Evolutionary conservation across 2,888 invertebrate species (phyloP).

Genomic region (Callosobruchus maculatus): DNA sequence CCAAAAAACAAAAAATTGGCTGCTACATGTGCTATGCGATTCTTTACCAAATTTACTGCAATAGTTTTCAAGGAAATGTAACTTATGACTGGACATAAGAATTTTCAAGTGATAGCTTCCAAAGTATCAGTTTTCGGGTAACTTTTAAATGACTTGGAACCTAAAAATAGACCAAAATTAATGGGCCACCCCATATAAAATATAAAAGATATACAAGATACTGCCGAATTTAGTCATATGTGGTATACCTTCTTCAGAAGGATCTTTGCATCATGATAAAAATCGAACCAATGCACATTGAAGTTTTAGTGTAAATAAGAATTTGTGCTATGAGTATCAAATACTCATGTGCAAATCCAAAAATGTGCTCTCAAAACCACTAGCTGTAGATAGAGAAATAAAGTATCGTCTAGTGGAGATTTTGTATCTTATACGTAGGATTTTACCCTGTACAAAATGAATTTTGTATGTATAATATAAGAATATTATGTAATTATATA

Average conservation of each 20-base stretch:
- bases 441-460: background rate
- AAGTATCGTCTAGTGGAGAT: background rate
- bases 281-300: background rate
- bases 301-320: background rate
- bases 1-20: too few relatives aligned
- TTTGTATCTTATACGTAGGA: background rate
- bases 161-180: too few relatives aligned
- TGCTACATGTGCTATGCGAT: too few relatives aligned
- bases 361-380: background rate
- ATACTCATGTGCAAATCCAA: background rate
- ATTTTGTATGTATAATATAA: background rate
- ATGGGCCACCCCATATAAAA: too few relatives aligned
- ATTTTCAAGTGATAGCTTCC: too few relatives aligned
- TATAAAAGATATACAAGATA: too few relatives aligned
- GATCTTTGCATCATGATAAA: background rate
- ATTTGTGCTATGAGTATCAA: background rate
- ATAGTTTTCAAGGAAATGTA: too few relatives aligned
- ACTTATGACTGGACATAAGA: too few relatives aligned
- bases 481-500: background rate
- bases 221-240: too few relatives aligned
- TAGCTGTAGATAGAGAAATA: background rate
- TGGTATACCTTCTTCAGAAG: background rate
- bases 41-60: too few relatives aligned
- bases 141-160: too few relatives aligned
- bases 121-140: too few relatives aligned